phyloP scores from a whole-genome alignment of 64 coral and sea anemone species.

The Montipora capricornis region DNA sequence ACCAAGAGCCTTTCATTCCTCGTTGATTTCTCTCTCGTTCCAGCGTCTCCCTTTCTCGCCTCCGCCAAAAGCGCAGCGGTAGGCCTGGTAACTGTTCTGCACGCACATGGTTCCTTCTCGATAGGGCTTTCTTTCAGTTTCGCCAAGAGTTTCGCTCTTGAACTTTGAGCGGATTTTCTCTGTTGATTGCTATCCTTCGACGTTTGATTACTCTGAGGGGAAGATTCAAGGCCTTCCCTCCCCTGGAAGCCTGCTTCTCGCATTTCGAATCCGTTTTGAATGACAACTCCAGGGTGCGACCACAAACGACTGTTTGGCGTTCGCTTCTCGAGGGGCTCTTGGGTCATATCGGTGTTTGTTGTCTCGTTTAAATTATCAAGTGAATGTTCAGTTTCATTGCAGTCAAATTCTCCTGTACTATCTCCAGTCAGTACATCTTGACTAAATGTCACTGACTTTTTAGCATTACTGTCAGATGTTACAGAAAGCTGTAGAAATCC shows the following conservation, averaged over 20 bases:
- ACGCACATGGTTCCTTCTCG: slow-evolving; percentile 53
- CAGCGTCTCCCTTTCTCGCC: not conserved
- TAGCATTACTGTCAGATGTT: not conserved
- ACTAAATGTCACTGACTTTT: slow-evolving; percentile 88
- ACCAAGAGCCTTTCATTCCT: slow-evolving; percentile 57
- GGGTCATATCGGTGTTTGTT: not conserved
- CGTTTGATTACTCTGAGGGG: not conserved
- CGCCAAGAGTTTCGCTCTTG: slow-evolving; percentile 48
- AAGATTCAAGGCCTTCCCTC: not conserved
- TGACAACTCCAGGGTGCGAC: slow-evolving; percentile 71
- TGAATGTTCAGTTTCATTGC: not conserved
- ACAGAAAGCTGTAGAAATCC: slow-evolving; percentile 42
- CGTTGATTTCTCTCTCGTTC: slow-evolving; percentile 1
- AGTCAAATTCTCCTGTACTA: not conserved
- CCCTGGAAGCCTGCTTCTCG: slow-evolving; percentile 13
- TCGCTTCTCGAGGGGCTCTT: not conserved
- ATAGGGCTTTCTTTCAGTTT: slow-evolving; percentile 54
- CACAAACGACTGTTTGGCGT: slow-evolving; percentile 30
- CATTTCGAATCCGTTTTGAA: slow-evolving; percentile 89
- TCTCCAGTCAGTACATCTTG: slow-evolving; percentile 32
- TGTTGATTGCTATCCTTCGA: not conserved
- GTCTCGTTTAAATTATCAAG: not conserved
- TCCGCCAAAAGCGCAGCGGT: slow-evolving; percentile 39
- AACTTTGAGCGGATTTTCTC: not conserved
- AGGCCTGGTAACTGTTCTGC: slow-evolving; percentile 64